A percentile compares a stretch with the other conserved stretches of the same genome.
Evolutionary conservation across 2,888 invertebrate genomes (phyloP).

Genomic region (Xanthorhoe spadicearia): DNA sequence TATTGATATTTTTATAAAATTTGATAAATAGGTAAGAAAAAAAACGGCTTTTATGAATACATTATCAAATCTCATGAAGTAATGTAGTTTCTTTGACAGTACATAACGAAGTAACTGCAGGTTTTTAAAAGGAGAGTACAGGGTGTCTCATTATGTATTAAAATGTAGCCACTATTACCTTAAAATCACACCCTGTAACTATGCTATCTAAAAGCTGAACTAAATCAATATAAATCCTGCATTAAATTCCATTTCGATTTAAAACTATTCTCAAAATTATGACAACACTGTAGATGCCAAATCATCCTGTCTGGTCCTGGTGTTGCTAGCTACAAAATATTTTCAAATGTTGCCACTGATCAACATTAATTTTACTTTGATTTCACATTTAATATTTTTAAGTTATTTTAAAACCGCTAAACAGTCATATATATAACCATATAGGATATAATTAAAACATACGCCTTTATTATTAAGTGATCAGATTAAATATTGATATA

Average conservation of each 20-base stretch:
- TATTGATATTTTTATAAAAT: no score
- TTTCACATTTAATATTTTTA: conserved; percentile 15
- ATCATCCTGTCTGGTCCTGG: background rate
- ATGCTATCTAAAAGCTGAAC: background rate
- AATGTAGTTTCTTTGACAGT: background rate
- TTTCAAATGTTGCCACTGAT: conserved; percentile 1
- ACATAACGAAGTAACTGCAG: background rate
- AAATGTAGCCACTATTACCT: background rate
- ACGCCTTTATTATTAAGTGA: background rate
- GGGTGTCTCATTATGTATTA: background rate
- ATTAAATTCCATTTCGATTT: background rate
- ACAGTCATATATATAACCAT: conserved; percentile 24
- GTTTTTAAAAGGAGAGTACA: background rate
- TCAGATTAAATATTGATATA: no score
- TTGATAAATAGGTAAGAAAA: background rate
- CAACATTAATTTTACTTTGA: conserved; percentile 13
- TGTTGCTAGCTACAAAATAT: conserved; percentile 5
- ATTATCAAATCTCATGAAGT: background rate
- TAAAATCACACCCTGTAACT: background rate
- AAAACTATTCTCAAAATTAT: background rate
- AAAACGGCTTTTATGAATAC: background rate
- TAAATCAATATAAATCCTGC: background rate
- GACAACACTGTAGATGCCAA: background rate
- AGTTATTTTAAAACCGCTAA: conserved; percentile 27
- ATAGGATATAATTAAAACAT: background rate